Evolutionary conservation across 2,113 vertebrate genomes (phyloP).

Genomic region (Elaphurus davidianus): DNA sequence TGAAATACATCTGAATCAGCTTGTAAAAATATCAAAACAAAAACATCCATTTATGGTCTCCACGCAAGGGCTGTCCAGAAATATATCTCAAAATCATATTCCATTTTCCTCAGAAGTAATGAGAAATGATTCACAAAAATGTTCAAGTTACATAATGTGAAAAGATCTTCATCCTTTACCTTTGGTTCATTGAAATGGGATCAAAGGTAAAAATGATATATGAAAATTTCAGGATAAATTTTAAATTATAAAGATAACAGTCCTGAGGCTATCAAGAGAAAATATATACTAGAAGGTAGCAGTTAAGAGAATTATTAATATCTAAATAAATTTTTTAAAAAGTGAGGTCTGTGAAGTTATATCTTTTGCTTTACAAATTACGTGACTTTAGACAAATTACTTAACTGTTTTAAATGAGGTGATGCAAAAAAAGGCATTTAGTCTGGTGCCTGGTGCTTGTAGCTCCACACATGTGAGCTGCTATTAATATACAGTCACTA

Average conservation of each 20-base stretch:
- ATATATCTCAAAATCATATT: background rate
- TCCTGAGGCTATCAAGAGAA: background rate
- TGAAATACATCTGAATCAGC: conserved; percentile 44
- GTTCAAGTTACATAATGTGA: background rate
- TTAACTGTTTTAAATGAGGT: background rate
- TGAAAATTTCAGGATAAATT: background rate
- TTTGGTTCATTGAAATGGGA: background rate
- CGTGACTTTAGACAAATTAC: background rate
- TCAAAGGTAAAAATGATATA: background rate
- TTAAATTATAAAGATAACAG: background rate
- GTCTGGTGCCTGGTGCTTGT: background rate
- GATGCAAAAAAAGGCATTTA: background rate
- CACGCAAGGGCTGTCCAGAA: background rate
- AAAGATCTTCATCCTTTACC: background rate
- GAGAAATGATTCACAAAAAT: background rate
- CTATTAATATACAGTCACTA: background rate
- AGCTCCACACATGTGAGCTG: background rate
- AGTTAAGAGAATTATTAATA: background rate
- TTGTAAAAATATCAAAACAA: conserved; percentile 47
- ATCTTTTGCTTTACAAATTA: background rate
- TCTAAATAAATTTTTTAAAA: background rate
- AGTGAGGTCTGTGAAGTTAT: background rate
- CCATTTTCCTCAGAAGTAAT: background rate
- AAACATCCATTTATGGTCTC: conserved; percentile 12
- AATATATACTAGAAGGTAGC: background rate